These are phyloP conservation scores for Actenoides hombroni DNA, from an alignment of 2,113 vertebrate species.

Conservation along the genomic window DNA sequence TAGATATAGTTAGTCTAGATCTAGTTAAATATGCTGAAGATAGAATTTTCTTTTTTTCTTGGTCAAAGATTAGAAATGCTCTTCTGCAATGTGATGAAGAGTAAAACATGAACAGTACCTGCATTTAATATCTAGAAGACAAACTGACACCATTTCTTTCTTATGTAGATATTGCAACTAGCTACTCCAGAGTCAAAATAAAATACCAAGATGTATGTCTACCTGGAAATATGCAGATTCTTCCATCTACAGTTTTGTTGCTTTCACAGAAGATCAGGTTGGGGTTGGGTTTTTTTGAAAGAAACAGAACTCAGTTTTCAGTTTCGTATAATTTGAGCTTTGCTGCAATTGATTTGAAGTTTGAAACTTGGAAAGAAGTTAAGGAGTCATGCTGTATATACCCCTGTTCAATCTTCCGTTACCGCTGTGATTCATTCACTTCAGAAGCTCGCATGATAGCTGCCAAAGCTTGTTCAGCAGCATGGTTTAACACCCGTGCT, in stretches of 20 bases:
- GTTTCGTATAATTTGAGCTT: background rate
- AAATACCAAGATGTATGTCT: background rate
- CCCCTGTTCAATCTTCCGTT: background rate
- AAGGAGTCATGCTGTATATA: background rate
- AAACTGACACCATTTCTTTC: background rate
- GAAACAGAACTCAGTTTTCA: background rate
- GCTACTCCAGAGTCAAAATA: background rate
- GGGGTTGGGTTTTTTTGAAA: background rate
- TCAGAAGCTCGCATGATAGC: background rate
- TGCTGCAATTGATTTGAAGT: background rate
- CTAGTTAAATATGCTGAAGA: background rate
- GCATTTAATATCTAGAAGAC: background rate
- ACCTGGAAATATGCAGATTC: background rate
- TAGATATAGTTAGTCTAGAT: background rate
- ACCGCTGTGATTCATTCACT: slow-evolving; percentile 7
- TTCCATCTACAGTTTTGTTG: background rate
- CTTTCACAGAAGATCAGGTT: background rate
- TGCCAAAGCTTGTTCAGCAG: background rate
- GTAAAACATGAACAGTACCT: background rate
- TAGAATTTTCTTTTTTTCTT: background rate
- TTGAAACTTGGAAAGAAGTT: background rate
- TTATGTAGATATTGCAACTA: background rate
- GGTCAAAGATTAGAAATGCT: background rate
- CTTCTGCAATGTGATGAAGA: background rate
- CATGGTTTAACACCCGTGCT: background rate